Conservation (phyloP, 2,797 vertebrate genomes). For the Knipowitschia caucasica region DNA sequence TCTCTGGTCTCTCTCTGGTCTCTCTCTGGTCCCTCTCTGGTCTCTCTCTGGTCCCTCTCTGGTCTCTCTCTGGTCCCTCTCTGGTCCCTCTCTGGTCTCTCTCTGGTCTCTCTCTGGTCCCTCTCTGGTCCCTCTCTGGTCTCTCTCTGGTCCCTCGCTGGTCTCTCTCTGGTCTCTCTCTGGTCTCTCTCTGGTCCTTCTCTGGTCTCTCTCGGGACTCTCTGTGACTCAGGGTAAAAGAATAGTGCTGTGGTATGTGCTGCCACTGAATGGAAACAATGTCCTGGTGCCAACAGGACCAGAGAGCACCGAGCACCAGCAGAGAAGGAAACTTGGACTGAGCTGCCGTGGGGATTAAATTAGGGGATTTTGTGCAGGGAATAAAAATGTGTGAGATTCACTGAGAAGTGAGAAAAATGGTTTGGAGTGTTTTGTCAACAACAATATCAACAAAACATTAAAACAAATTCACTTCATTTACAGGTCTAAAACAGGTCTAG, state of each 20-base stretch:
- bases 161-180: no score
- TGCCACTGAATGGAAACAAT: conserved; percentile 36
- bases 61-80: conserved; percentile 49
- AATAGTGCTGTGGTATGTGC: conserved; percentile 33
- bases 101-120: no score
- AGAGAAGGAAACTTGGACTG: conserved; percentile 44
- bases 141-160: no score
- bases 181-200: conserved; percentile 50
- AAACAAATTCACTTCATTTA: no score
- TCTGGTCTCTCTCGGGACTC: conserved; percentile 50
- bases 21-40: conserved; percentile 47
- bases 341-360: conserved; percentile 14
- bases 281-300: conserved; percentile 30
- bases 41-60: no score
- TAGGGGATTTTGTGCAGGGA: neutral
- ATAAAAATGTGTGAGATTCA: neutral
- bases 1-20: no score
- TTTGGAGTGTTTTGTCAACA: neutral
- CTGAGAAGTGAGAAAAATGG: neutral
- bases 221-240: conserved; percentile 46
- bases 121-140: conserved; percentile 49
- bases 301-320: conserved; percentile 28
- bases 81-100: no score
- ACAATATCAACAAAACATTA: neutral
- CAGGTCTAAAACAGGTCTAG: no score